phyloP scores from a whole-genome alignment of 2,113 vertebrate species.

The Psilopogon haemacephalus region DNA sequence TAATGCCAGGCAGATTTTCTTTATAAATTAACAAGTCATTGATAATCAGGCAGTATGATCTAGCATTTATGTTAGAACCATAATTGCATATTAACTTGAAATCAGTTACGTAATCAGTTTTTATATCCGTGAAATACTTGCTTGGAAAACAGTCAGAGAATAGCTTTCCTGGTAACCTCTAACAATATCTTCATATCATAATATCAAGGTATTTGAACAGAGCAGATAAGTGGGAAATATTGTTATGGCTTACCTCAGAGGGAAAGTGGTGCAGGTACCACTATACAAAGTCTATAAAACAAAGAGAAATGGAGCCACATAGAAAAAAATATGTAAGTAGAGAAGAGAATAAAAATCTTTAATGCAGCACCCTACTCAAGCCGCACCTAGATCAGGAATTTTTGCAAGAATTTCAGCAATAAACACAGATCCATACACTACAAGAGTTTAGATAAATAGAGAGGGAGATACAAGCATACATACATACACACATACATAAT shows the following conservation, averaged over 20 bases:
- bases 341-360: neutral
- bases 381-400: neutral
- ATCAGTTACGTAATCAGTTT: neutral
- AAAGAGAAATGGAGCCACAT: neutral
- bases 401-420: neutral
- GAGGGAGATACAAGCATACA: no score
- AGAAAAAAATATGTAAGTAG: neutral
- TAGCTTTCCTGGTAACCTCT: neutral
- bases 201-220: neutral
- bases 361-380: fast-evolving
- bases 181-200: neutral
- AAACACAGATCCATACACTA: neutral
- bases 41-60: neutral
- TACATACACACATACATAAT: no score
- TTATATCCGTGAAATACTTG: neutral
- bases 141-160: neutral
- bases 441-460: neutral
- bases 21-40: neutral
- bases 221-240: neutral
- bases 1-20: neutral
- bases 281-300: neutral
- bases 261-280: neutral
- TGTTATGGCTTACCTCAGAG: neutral
- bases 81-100: neutral
- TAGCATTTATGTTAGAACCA: neutral